Base-by-base conservation (phyloP, 2,888 invertebrate genomes). In the Tineola bisselliella region DNA sequence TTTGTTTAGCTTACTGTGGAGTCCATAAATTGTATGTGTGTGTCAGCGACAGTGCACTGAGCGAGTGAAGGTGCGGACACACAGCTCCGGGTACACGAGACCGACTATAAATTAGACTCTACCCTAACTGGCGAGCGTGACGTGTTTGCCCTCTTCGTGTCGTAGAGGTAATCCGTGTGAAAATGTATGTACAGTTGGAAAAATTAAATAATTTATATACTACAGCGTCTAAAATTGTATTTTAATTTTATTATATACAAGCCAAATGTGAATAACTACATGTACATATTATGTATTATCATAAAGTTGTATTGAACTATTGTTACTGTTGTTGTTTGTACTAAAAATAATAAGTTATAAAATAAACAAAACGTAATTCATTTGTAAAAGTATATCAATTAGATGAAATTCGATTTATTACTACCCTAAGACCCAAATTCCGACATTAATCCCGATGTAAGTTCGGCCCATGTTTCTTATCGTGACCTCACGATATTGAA, bases 1-100 rank as follows among this genome's bases (percentile, higher is more conserved):
- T 66, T 66, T 66, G 64, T 69, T 71, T 69, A 71, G 67, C 69
- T 61, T 33, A 62, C 65, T 65, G 67, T 70, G 67, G 56, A 62
- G 71, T 73, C 69, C 68, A 79, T 79, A 79, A 81, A 80, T 79
- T 71, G 69, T 64, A 30, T 72, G 56, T 72, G 58, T 58, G 13
- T 72, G 79, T 77, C 77, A 79, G 69, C 74, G 67, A 67, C 77
- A 79, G 61, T 59, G 75, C 67, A 33, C 11, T n/a, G 25, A 25
- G 12, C 67, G 72, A 69, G 75, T 76, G 71, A 81, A 81, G 79
- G 79, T 77, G 81, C 70, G 77, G 76, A 78, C 80, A 77, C 75
- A 78, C 73, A 13, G 30, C 56, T n/a, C 25, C 18, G 56, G 56
- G n/a, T 56, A 56, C 44, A 17, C 25, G 19, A 18, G 58, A 33